phyloP scores from a whole-genome alignment of 23 tunicate species.

The Styela clava region DNA sequence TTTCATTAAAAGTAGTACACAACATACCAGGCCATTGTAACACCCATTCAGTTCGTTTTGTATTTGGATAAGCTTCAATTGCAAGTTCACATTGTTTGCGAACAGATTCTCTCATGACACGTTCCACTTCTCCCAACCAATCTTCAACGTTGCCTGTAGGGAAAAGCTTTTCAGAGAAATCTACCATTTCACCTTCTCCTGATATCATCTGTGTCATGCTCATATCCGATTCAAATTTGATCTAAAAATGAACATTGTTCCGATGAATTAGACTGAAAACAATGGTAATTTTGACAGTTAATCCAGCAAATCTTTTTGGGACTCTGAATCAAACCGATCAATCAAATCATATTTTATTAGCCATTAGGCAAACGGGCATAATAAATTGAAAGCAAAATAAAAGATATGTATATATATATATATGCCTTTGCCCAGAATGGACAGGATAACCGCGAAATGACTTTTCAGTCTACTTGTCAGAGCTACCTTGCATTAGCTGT shows the following conservation, averaged over 20 bases:
- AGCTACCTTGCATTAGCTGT: no score
- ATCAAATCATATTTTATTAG: no score
- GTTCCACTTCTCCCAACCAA: slow-evolving; percentile 95
- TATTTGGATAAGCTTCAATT: slow-evolving; percentile 67
- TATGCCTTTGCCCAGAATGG: no score
- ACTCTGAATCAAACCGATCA: no score
- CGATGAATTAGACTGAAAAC: not conserved
- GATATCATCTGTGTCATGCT: slow-evolving; percentile 92
- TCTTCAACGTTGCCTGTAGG: slow-evolving; percentile 97
- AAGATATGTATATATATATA: no score
- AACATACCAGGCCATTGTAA: slow-evolving; percentile 85
- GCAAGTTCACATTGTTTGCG: slow-evolving; percentile 60
- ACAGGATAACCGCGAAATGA: no score
- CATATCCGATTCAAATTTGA: slow-evolving; percentile 89
- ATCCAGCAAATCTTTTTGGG: no score
- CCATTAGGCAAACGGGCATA: no score
- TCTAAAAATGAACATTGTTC: slow-evolving; percentile 26
- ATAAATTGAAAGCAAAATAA: no score
- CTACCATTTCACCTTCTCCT: slow-evolving; percentile 89
- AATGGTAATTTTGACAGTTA: not conserved
- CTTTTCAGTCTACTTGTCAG: no score
- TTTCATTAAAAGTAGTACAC: no score
- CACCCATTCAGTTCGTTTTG: slow-evolving; percentile 86
- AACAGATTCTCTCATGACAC: slow-evolving; percentile 84
- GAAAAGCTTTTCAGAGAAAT: slow-evolving; percentile 77